phyloP scores from a whole-genome alignment of 2,797 vertebrate genomes.

The Coluber constrictor region DNA sequence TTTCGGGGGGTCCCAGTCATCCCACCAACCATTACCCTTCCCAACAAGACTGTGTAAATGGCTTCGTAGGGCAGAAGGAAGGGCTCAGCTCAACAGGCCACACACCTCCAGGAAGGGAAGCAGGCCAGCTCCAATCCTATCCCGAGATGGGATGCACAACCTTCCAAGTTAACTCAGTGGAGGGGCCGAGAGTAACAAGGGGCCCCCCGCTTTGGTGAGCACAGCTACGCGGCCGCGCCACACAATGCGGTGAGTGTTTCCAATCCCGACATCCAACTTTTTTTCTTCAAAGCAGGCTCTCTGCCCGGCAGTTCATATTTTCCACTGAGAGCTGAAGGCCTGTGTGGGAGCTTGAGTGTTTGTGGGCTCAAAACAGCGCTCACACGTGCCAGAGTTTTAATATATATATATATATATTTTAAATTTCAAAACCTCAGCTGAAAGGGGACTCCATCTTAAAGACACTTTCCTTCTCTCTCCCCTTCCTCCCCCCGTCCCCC shows the following conservation, averaged over 20 bases:
- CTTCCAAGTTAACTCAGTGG: neutral
- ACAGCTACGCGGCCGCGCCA: accelerated
- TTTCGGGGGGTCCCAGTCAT: neutral
- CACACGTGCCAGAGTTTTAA: conserved; percentile 15
- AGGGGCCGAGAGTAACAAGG: neutral
- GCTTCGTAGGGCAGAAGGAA: neutral
- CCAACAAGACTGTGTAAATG: neutral
- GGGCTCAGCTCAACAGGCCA: neutral
- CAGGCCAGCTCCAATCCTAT: neutral
- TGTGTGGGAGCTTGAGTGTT: neutral
- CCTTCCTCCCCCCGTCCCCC: neutral
- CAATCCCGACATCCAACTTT: conserved; percentile 10
- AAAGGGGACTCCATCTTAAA: conserved; percentile 17
- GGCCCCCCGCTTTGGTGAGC: neutral
- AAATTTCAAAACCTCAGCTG: neutral
- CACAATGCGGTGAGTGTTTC: conserved; percentile 18
- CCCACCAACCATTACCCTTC: neutral
- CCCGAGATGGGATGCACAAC: neutral
- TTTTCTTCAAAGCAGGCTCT: neutral
- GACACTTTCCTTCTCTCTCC: neutral
- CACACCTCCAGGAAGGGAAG: neutral
- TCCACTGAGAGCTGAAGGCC: neutral
- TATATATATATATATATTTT: neutral
- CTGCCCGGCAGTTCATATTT: neutral
- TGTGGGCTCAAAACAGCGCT: conserved; percentile 18